Evolutionary conservation across 2,113 vertebrate genomes (phyloP), one percentile per base, ranked within the genome.

Genomic region (Pituophis catenifer): DNA sequence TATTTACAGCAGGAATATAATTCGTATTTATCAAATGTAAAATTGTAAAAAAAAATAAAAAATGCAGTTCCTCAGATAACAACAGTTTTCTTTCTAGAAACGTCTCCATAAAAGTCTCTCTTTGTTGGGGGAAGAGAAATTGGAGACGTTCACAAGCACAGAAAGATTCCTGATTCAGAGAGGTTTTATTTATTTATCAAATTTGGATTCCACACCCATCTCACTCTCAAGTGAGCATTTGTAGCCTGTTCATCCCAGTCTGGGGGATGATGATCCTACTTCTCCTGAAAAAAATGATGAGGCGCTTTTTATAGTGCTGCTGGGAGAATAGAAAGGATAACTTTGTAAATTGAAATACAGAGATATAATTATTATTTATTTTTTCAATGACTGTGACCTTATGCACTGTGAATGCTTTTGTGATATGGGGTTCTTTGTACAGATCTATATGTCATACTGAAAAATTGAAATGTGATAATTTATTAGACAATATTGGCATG

Each of bases 321-420:
- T 92, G 88, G 92, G 94, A 96, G 95, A 96, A 94, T 93, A 96
- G 97, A 96, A 97, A 97, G 95, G 91, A 96, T 91, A 95, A 94
- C 95, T 94, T 96, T 97, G 96, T 96, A 97, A 97, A 96, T 93
- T 97, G 97, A 97, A 97, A 97, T 87, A 96, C 96, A 97, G 95
- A 97, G 96, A 97, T 97, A 95, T 96, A 96, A 97, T 97, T 96
- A 97, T 97, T 97, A 97, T 98, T 98, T 98, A 98, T 98, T 97
- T 97, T 98, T 98, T 97, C 98, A 98, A 97, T 97, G 97, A 99
- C 98, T 98, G 98, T 98, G 98, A 99, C 99, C 98, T 98, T 98
- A 98, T 98, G 98, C 99, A 99, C 99, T 99, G 99, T 99, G 99
- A 99, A 98, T 98, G 98, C 98, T 98, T 90, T 98, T 98, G 98